These are phyloP conservation scores for Caiman crocodilus DNA, from an alignment of 2,797 vertebrate genomes.

Conservation along the genomic window DNA sequence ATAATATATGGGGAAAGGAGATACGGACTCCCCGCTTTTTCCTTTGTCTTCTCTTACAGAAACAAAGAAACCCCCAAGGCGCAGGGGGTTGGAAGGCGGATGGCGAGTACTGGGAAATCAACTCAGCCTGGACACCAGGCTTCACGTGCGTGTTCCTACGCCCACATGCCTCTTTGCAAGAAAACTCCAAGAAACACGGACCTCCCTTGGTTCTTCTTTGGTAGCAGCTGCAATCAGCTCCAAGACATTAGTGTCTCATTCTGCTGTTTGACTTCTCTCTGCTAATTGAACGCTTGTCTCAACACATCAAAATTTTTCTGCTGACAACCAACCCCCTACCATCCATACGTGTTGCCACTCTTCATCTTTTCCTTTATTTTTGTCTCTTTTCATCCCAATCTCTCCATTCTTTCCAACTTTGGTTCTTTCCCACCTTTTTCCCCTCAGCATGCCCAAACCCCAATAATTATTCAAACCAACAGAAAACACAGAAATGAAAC, in stretches of 20 bases:
- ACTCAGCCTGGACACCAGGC: background rate
- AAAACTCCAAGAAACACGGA: background rate
- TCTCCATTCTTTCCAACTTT: background rate
- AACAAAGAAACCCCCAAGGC: background rate
- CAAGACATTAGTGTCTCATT: background rate
- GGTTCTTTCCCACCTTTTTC: background rate
- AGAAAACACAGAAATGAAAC: background rate
- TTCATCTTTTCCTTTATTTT: background rate
- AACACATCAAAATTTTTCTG: background rate
- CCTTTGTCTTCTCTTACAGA: background rate
- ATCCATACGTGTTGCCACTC: background rate
- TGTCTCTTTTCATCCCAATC: background rate
- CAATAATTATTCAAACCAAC: background rate
- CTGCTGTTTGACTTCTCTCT: slow-evolving; percentile 7
- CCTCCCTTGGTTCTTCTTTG: background rate
- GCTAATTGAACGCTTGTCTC: background rate
- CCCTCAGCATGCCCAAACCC: background rate
- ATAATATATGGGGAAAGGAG: background rate
- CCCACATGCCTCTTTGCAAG: background rate
- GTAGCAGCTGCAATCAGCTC: background rate
- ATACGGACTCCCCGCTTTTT: background rate
- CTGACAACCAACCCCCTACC: background rate
- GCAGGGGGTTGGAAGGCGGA: background rate
- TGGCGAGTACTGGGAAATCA: background rate
- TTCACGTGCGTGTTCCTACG: background rate